Base-by-base conservation (phyloP, 2,113 vertebrate genomes). In the Morone saxatilis region DNA sequence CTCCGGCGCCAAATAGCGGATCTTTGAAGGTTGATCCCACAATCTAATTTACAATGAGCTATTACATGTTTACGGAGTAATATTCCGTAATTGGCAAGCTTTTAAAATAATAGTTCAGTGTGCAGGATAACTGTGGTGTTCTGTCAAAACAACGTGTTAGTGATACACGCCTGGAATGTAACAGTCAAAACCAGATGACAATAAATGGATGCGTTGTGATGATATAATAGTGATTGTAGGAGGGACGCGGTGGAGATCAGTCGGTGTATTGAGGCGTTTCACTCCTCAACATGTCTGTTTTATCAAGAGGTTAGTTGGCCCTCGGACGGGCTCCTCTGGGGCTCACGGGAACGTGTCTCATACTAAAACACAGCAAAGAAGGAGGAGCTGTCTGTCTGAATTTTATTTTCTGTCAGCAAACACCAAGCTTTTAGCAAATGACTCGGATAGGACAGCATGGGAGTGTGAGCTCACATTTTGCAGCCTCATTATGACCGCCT, bases 281-380 rank as follows among this genome's bases (percentile, higher is more conserved):
- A 75, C 54, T 84, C 69, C 43, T 73, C 81, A 83, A 57, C 56
- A 59, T 40, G 59, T 73, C 63, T 85, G 67, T 81, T 53, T 56
- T 36, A 63, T 69, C 7, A 47, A 68, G 70, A 59, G 45, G 45
- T n/a, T 61, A 5, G 6, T 17, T 38, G 56, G 8, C 9, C 67
- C 59, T 51, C 0, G 1, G 57, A 3, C 54, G 5, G 47, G 71
- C 10, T 76, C 86, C 51, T 76, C 11, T 12, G 68, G 40, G 61
- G 68, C 71, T 60, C 56, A 40, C 62, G 8, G 70, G 63, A 48
- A 38, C 51, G 19, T 19, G 14, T 57, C 48, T 57, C 51, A 14
- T 38, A 68, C 13, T 25, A 11, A 45, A 78, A 86, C 6, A 68
- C 22, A 40, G n/a, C 40, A 4, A 14, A 10, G 13, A 11, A 56